phyloP scores from a whole-genome alignment of 2,888 invertebrate species.

The Neuroscelio doddi region DNA sequence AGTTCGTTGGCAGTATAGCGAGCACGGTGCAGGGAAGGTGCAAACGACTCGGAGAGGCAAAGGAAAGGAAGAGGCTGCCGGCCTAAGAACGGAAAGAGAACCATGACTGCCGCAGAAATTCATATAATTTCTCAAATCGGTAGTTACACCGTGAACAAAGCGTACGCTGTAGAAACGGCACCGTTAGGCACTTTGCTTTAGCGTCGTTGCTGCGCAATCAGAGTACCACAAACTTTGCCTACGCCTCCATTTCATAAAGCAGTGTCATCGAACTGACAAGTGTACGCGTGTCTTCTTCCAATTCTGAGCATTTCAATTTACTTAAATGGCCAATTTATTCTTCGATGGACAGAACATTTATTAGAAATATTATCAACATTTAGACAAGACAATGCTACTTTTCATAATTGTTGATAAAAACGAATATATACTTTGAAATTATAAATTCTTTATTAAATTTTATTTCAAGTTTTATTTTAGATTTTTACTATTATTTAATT shows the following conservation, averaged over 20 bases:
- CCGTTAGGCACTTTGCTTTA: conserved; percentile 20
- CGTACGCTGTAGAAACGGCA: conserved; percentile 33
- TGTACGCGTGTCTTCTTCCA: too few species aligned
- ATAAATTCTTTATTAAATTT: too few species aligned
- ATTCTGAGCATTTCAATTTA: too few species aligned
- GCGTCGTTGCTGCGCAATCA: conserved; percentile 28
- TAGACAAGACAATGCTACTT: too few species aligned
- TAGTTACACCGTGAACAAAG: conserved; percentile 44
- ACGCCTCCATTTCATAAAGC: neutral
- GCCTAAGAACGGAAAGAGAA: conserved; percentile 33
- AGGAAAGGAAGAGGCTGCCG: neutral
- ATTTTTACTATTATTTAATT: too few species aligned
- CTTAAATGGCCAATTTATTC: too few species aligned
- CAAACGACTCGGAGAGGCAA: conserved; percentile 24
- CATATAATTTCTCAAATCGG: conserved; percentile 47
- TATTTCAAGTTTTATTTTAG: too few species aligned
- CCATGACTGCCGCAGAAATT: conserved; percentile 40
- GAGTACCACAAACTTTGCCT: conserved; percentile 20
- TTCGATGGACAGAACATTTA: too few species aligned
- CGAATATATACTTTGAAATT: too few species aligned
- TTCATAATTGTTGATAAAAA: too few species aligned
- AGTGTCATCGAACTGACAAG: too few species aligned
- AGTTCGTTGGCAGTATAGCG: conserved; percentile 38
- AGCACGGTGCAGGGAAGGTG: conserved; percentile 30
- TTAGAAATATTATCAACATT: too few species aligned